Evolutionary conservation across 2,888 invertebrate species (phyloP).

Genomic region (Scaptomyza parva): DNA sequence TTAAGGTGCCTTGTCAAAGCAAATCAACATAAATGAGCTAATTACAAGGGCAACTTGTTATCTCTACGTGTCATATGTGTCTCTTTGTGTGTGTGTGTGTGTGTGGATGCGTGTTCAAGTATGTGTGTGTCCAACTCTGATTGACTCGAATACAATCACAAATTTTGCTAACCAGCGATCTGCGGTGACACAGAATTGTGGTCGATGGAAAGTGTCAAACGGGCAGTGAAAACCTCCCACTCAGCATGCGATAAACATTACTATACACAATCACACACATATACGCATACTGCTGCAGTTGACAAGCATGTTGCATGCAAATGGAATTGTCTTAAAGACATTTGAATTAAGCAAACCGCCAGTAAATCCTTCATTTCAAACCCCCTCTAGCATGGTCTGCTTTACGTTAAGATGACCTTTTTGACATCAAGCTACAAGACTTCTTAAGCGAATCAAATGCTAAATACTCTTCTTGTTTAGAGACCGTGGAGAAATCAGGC

Average conservation of each 20-base stretch:
- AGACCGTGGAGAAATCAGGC: no score
- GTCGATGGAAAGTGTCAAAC: constrained; percentile 6
- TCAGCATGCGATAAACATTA: constrained; percentile 41
- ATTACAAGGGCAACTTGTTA: constrained; percentile 43
- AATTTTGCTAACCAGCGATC: constrained; percentile 54
- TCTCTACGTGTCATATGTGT: not conserved
- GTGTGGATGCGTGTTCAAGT: not conserved
- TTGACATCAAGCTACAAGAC: not conserved
- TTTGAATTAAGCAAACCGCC: constrained; percentile 70
- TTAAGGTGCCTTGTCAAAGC: constrained; percentile 71
- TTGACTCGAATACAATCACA: constrained; percentile 63
- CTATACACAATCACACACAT: constrained; percentile 8
- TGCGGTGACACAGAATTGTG: constrained; percentile 42
- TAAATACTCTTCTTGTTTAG: not conserved
- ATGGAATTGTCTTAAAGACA: constrained; percentile 64
- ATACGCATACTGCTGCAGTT: constrained; percentile 37
- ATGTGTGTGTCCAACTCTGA: constrained; percentile 47
- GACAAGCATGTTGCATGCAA: constrained; percentile 57
- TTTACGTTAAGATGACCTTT: no score
- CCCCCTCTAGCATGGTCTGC: not conserved
- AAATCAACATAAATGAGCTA: constrained; percentile 77
- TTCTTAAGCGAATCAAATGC: not conserved
- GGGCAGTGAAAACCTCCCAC: not conserved
- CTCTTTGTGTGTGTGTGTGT: not conserved
- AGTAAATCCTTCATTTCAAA: not conserved